Evolutionary conservation across 2,797 vertebrate species (phyloP).

Genomic region (Falco concolor): DNA sequence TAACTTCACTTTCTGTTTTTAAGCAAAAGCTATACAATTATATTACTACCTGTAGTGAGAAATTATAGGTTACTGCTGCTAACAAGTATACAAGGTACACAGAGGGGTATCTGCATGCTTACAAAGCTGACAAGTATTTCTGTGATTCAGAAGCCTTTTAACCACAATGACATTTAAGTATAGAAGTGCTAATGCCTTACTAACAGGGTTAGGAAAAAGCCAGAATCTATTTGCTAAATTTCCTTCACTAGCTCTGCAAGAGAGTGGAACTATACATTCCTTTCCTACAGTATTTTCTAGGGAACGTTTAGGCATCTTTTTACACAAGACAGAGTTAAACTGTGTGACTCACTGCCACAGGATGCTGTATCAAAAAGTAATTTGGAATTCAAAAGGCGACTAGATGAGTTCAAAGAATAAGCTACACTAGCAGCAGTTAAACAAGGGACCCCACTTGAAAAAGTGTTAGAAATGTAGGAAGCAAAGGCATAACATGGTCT

Average conservation of each 20-base stretch:
- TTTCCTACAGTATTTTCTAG: background rate
- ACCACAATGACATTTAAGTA: background rate
- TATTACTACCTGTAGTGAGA: conserved; percentile 24
- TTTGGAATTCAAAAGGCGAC: background rate
- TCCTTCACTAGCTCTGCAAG: background rate
- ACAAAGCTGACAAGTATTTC: background rate
- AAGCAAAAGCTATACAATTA: conserved; percentile 33
- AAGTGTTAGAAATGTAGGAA: background rate
- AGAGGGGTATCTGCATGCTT: background rate
- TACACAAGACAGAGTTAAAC: background rate
- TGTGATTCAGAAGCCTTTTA: background rate
- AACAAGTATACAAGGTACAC: background rate
- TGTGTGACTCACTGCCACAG: background rate
- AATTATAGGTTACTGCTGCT: conserved; percentile 23
- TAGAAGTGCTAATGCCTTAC: background rate
- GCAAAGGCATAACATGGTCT: background rate
- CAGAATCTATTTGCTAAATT: background rate
- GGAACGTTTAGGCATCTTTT: background rate
- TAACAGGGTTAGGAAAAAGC: background rate
- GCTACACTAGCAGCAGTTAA: background rate
- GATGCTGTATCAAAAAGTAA: background rate
- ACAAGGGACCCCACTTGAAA: background rate
- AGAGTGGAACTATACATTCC: background rate
- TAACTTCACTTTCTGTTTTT: conserved; percentile 37
- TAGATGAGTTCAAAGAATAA: background rate